Base-by-base conservation (phyloP, 2,113 vertebrate genomes). In the Hemiprocne comata region DNA sequence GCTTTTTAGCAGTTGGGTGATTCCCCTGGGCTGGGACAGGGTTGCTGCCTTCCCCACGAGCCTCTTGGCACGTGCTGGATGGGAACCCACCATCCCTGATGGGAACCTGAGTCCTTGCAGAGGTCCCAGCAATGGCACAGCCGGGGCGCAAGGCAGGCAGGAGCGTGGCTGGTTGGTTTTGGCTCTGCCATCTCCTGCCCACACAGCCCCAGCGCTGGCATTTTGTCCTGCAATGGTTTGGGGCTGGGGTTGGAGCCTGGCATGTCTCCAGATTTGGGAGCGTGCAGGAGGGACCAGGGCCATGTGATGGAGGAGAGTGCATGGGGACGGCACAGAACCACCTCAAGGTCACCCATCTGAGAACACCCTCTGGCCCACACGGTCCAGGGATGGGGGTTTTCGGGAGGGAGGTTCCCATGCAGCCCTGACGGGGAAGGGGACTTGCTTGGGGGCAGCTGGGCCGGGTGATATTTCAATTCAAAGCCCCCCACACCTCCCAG, bases 371-470 rank as follows among this genome's bases (percentile, higher is more conserved):
- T 23, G 81, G 17, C 34, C 73, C 28, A 36, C 0, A 6, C 0
- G 0, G 25, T 4, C 31, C 60, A 40, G 13, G 31, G 38, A 29
- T 33, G 34, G 21, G 2, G 5, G 6, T 51, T 65, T 75, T 33
- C 0, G 13, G 58, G 54, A 40, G 7, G 42, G 29, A 40, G 25
- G 24, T 0, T 0, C 19, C 50, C 42, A 24, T 8, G 9, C 15
- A 91, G 61, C 61, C 48, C 25, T 19, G 29, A 12, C 3, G 1
- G 29, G 54, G 72, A 76, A 31, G 0, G 2, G 33, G 57, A 65
- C 17, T 31, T 55, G 54, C 29, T 31, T 55, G 73, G 40, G 53
- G 18, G 14, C 42, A 12, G 34, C 38, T 29, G 31, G 36, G 17
- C 18, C 17, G 3, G 34, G 31, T 16, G 25, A 8, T 25, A 19